Evolutionary conservation across 2,797 vertebrate species (phyloP), one percentile per base, ranked within the genome.

Genomic region (Peromyscus attwateri): DNA sequence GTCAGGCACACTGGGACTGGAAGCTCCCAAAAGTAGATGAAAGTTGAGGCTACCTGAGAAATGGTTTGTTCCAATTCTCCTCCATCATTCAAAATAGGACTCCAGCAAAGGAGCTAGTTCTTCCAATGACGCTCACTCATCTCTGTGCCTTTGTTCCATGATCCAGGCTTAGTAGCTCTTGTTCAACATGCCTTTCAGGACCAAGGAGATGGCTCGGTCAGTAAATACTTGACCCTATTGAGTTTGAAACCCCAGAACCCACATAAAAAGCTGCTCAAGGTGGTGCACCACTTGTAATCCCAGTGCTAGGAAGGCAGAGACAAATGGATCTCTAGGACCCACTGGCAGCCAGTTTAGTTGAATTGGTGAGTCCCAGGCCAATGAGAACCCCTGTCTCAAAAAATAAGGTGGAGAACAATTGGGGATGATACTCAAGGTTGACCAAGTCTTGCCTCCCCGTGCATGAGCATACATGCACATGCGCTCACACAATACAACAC

Each of bases 1-100:
- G 0, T 43, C 66, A n/a, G n/a, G 70, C 17, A 55, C 1, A 4
- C 1, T 66, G 31, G 37, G 43, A 82, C 31, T 37, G 17, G 60
- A 92, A 89, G 19, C 83, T 93, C 91, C 77, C 85, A 46, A 91
- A 96, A 82, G 57, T 14, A 92, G 49, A 68, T 88, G 57, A 80
- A 91, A 96, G 49, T 49, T 76, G 52, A 96, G 43, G 29, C n/a
- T 52, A 84, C 21, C 57, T 31, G 40, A 68, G 40, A 93, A 84
- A 43, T 7, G 2, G 4, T 60, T 80, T 73, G 40, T 88, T 96
- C 62, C 29, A 57, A 49, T 79, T 80, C 55, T n/a, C 27, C 23
- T 25, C n/a, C 16, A 16, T 71, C 4, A 43, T 40, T 93, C 57
- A 83, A 52, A 90, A 57, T 55, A 73, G 62, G 66, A n/a, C 76